Evolutionary conservation across 2,113 vertebrate species (phyloP), one percentile per base, ranked within the genome.

Genomic region (Marmota flaviventris): DNA sequence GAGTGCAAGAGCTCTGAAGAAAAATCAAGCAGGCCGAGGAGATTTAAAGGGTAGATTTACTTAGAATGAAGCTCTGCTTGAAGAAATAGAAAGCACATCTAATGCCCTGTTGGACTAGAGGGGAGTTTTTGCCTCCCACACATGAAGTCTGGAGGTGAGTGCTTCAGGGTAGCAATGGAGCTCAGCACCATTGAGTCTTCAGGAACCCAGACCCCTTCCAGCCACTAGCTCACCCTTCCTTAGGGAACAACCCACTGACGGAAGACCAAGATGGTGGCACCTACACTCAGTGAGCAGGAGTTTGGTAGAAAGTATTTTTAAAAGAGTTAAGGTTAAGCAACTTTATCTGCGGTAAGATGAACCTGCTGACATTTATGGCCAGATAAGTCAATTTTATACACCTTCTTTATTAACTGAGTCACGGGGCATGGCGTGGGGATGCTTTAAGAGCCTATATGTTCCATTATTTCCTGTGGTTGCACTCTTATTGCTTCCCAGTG

Each of bases 131-230:
- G 4, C n/a, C 61, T 77, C 27, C 17, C 2, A 0, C 25, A 25
- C 48, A 0, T 18, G 48, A 82, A 63, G 8, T 18, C 61, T 82
- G 37, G 22, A 75, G n/a, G 32, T 25, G 5, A 37, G 1, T 18
- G 3, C 39, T n/a, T 37, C 39, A 45, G 4, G 29, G 24, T 18
- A 34, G 7, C 6, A 18, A 2, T 0, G 0, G 20, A 1, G 2
- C 32, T 34, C 27, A 42, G 7, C 34, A 6, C 39, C n/a, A 17
- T 25, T 22, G 14, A n/a, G 7, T 93, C 65, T 39, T 81, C 37
- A 79, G 87, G 69, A 91, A 45, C 22, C 16, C 24, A 17, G 20
- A 1, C 53, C 65, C 29, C 77, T 37, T 69, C 69, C 9, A 65
- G 22, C 16, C 42, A 53, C 61, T 0, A 20, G n/a, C 27, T 25